These are phyloP conservation scores for Acrocera orbiculus DNA, from an alignment of 2,888 invertebrate genomes.

Conservation along the genomic window DNA sequence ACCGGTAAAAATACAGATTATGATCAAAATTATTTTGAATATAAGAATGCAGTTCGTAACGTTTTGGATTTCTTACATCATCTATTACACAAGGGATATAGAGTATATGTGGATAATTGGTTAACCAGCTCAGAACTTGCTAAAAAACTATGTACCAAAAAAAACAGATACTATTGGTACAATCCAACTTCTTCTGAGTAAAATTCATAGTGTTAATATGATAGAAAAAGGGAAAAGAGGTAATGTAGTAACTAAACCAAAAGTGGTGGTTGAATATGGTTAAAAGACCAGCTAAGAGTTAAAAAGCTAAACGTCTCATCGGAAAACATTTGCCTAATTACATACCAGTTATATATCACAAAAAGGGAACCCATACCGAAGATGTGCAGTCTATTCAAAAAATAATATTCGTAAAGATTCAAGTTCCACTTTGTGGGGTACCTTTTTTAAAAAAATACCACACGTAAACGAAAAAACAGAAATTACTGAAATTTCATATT, in stretches of 20 bases:
- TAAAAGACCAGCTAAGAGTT: background rate
- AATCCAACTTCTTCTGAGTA: background rate
- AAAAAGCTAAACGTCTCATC: too few species aligned
- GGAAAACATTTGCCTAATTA: too few species aligned
- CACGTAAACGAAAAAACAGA: too few species aligned
- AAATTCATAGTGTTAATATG: background rate
- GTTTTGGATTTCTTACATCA: background rate
- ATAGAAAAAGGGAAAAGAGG: background rate
- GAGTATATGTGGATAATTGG: background rate
- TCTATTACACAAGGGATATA: slow-evolving; percentile 1
- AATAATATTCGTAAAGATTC: too few species aligned
- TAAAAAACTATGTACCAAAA: background rate
- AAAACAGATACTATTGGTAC: background rate
- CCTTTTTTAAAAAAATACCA: too few species aligned
- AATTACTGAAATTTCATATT: too few species aligned
- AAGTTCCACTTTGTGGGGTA: too few species aligned
- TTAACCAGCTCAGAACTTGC: background rate
- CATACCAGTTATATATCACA: too few species aligned
- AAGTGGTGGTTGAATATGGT: background rate
- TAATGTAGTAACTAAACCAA: slow-evolving; percentile 1
- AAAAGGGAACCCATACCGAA: too few species aligned
- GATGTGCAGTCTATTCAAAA: too few species aligned
- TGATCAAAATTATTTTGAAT: background rate
- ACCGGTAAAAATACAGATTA: slow-evolving; percentile 2
- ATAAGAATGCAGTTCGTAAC: background rate